Percentiles rank a stretch among this genome's conserved stretches.
Conservation (phyloP, 2,888 invertebrate species). For the Aethes cnicana region DNA sequence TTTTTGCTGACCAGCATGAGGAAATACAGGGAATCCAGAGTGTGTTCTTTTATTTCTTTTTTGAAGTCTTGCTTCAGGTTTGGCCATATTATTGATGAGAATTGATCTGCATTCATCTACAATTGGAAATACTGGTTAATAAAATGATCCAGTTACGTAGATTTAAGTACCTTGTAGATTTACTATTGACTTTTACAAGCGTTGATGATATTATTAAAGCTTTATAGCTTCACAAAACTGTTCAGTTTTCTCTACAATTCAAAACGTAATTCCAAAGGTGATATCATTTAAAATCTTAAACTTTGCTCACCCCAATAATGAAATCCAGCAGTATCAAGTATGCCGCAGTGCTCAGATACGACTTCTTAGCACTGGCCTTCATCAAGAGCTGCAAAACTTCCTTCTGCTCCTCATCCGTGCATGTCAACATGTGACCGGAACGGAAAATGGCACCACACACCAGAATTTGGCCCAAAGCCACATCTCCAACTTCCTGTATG, state of each 20-base stretch:
- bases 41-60: conserved; percentile 85
- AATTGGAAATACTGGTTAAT: neutral
- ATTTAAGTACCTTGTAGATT: too few species aligned
- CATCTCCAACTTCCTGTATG: conserved; percentile 87
- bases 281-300: too few species aligned
- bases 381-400: conserved; percentile 64
- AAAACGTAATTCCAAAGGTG: too few species aligned
- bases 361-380: conserved; percentile 82
- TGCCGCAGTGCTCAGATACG: conserved; percentile 83
- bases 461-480: conserved; percentile 87
- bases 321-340: conserved; percentile 84
- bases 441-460: conserved; percentile 87
- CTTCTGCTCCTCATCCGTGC: conserved; percentile 71
- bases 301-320: conserved; percentile 75
- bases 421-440: conserved; percentile 81
- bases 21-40: conserved; percentile 85
- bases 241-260: too few species aligned
- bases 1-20: conserved; percentile 71
- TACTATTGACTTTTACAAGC: too few species aligned
- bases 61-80: conserved; percentile 82
- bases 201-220: too few species aligned
- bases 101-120: conserved; percentile 79
- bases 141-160: too few species aligned
- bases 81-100: conserved; percentile 83
- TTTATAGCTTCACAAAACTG: too few species aligned